phyloP scores from a whole-genome alignment of 2,113 vertebrate genomes.

The Pteronura brasiliensis region DNA sequence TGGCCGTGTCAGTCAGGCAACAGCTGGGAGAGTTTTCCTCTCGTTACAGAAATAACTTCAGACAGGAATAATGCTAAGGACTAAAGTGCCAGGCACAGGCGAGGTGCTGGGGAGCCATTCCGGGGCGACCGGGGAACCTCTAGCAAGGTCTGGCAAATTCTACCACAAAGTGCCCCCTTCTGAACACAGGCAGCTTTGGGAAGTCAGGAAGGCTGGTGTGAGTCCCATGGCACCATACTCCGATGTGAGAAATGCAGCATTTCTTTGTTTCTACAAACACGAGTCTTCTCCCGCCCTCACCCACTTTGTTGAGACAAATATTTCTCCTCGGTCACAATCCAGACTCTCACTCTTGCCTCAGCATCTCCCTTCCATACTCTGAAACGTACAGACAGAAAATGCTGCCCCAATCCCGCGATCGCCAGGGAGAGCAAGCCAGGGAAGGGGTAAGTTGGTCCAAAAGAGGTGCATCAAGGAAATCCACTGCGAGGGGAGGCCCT shows the following conservation, averaged over 20 bases:
- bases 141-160: not conserved
- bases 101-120: not conserved
- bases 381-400: too few relatives aligned
- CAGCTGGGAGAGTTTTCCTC: not conserved
- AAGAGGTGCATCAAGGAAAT: not conserved
- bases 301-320: not conserved
- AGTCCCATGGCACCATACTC: not conserved
- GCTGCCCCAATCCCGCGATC: not conserved
- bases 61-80: not conserved
- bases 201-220: not conserved
- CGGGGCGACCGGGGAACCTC: not conserved
- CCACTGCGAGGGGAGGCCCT: not conserved
- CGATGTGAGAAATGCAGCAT: not conserved
- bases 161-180: not conserved
- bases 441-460: too few relatives aligned
- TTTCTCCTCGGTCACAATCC: not conserved
- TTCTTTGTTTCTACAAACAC: not conserved
- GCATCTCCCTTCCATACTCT: not conserved
- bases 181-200: not conserved
- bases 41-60: not conserved
- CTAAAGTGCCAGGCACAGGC: not conserved
- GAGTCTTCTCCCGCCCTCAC: not conserved
- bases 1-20: not conserved
- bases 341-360: not conserved
- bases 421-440: not conserved